Evolutionary conservation across 2,797 vertebrate genomes (phyloP), one percentile per base, ranked within the genome.

Genomic region (Falco naumanni): DNA sequence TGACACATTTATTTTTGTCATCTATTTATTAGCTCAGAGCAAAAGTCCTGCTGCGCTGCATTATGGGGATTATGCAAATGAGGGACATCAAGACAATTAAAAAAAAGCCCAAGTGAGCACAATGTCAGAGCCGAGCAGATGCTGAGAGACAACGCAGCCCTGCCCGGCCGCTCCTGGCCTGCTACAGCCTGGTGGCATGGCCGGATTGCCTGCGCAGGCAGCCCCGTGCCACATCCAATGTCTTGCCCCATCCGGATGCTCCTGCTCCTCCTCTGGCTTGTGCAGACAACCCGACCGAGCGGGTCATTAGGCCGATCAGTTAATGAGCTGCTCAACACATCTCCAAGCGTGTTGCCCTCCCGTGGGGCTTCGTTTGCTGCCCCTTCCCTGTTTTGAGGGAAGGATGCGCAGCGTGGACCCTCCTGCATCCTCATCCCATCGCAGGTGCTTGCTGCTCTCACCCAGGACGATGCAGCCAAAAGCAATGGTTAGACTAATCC

Each of bases 1-100:
- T 87, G 93, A 92, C 95, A 91, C 77, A 2, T 95, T 95, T 96
- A 95, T 97, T 96, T 97, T 96, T 82, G 96, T 92, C 95, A 37
- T 92, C 92, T 83, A 51, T 96, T 96, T 95, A 96, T 95, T 94
- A 95, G 95, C 95, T 96, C 84, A 72, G 91, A 96, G 96, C 91
- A 68, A 96, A 93, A 94, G 95, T 93, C 94, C 87, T 57, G 90
- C 94, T 70, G 71, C 77, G 54, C 77, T 90, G 92, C 87, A 93
- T 95, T 66, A 2, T 95, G 90, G 92, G 95, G 92, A 90, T 92
- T 95, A 95, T 97, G 96, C 80, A 97, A 95, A 97, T 93, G 74
- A 82, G 60, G 95, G 91, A 66, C 82, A 91, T 53, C 82, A 83
- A 91, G 93, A 78, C 93, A 95, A 97, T 95, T 96, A 78, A 91